Conservation (phyloP, 2,888 invertebrate genomes). For the Tinea trinotella region DNA sequence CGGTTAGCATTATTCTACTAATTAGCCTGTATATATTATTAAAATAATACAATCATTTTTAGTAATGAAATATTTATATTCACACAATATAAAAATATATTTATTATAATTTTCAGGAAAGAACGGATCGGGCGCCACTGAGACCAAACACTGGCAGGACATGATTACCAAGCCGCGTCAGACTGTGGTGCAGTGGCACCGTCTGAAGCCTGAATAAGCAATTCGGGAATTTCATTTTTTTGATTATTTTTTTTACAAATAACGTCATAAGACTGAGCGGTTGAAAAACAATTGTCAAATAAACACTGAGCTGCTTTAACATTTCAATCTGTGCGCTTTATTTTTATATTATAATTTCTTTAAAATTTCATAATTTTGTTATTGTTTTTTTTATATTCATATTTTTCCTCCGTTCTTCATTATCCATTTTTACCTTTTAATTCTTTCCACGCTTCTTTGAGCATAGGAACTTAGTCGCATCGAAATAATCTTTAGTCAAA, state of each 20-base stretch:
- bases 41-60: background rate
- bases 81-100: background rate
- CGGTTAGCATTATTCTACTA: slow-evolving; percentile 67
- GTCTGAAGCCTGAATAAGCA: slow-evolving; percentile 91
- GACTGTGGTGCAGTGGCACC: slow-evolving; percentile 97
- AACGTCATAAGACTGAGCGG: slow-evolving; percentile 69
- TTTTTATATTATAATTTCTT: background rate
- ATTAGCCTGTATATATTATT: background rate
- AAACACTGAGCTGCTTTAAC: slow-evolving; percentile 21
- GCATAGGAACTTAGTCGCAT: too few relatives aligned
- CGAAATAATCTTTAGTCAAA: too few relatives aligned
- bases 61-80: background rate
- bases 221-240: slow-evolving; percentile 25
- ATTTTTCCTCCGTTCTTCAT: background rate
- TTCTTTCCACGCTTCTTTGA: too few relatives aligned
- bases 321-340: slow-evolving; percentile 27
- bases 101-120: slow-evolving; percentile 77
- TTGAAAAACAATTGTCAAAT: slow-evolving; percentile 35
- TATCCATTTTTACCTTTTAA: slow-evolving; percentile 8
- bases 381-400: slow-evolving; percentile 23
- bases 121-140: slow-evolving; percentile 94
- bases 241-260: slow-evolving; percentile 30
- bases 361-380: too few relatives aligned
- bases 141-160: slow-evolving; percentile 98
- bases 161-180: slow-evolving; percentile 98